Evolutionary conservation across 2,113 vertebrate species (phyloP), one percentile per base, ranked within the genome.

Genomic region (Ammodytes marinus): DNA sequence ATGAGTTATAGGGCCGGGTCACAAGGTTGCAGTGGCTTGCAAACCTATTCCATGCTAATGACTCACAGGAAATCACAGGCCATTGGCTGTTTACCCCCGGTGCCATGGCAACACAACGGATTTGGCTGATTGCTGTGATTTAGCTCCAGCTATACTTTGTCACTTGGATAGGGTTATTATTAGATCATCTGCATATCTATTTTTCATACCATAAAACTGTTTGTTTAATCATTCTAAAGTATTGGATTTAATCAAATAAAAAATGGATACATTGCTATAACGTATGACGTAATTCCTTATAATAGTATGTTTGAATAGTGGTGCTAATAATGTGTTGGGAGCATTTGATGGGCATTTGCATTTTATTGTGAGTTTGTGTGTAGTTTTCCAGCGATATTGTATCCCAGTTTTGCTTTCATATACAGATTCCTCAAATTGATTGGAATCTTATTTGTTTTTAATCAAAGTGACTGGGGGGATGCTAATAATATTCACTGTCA

Each of bases 31-130:
- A 39, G 82, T 79, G 91, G 94, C 91, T 92, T 92, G 89, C 27
- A 91, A 88, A 95, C 92, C 93, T 90, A 94, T 92, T 94, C 93
- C 86, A 94, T 93, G 93, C 93, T 96, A 95, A 96, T 96, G 93
- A 95, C 94, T 92, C 81, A 81, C 86, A 92, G 89, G 88, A 93
- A 95, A 95, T 94, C 87, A 76, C 82, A 88, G 83, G 89, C 87
- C 86, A 91, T 90, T 89, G 92, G 90, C 89, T 90, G 87, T 88
- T 93, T 91, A 92, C 79, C 82, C 27, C 73, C 52, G 9, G 52
- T 69, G 69, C 85, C 78, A 90, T 90, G 70, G 88, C 75, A 89
- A 92, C 82, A 82, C 17, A 82, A 77, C 59, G 73, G 80, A 79
- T 76, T 80, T 69, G 69, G 70, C 77, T 79, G 83, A 91, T 66